phyloP scores from a whole-genome alignment of 2,888 invertebrate species.

The Salticus scenicus region DNA sequence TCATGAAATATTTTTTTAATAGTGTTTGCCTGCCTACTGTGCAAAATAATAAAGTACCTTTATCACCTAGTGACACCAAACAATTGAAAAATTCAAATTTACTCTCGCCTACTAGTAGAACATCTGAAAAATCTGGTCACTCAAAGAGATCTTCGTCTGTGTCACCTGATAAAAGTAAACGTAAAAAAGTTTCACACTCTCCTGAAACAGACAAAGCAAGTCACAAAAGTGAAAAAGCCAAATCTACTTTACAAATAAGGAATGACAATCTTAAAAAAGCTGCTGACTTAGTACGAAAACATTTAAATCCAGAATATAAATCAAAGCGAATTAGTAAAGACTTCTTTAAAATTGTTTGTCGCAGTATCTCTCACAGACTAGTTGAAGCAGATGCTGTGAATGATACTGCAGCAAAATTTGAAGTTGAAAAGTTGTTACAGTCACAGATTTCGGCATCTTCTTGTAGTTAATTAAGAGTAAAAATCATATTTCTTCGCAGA shows the following conservation, averaged over 20 bases:
- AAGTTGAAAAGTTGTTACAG: constrained; percentile 68
- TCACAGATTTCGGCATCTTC: constrained; percentile 41
- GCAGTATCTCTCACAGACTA: constrained; percentile 65
- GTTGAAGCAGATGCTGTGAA: constrained; percentile 65
- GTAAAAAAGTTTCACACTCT: constrained; percentile 26
- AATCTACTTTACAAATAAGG: constrained; percentile 53
- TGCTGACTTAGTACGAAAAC: constrained; percentile 66
- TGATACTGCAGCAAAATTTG: constrained; percentile 59
- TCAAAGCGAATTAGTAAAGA: constrained; percentile 69
- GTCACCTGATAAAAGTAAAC: constrained; percentile 25
- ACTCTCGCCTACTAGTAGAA: constrained; percentile 9
- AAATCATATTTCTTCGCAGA: background rate
- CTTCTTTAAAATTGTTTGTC: constrained; percentile 68
- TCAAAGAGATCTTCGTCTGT: background rate
- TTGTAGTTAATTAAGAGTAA: background rate
- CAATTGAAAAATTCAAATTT: background rate
- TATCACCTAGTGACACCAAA: background rate
- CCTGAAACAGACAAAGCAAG: constrained; percentile 31
- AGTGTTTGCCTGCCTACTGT: constrained; percentile 33
- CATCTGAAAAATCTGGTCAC: constrained; percentile 9
- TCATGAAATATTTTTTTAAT: constrained; percentile 70
- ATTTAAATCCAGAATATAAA: constrained; percentile 68
- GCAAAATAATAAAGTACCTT: background rate
- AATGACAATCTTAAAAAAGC: constrained; percentile 67
- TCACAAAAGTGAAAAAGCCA: constrained; percentile 28